phyloP scores from a whole-genome alignment of 2,113 vertebrate species.

The Cryptotis parvus region DNA sequence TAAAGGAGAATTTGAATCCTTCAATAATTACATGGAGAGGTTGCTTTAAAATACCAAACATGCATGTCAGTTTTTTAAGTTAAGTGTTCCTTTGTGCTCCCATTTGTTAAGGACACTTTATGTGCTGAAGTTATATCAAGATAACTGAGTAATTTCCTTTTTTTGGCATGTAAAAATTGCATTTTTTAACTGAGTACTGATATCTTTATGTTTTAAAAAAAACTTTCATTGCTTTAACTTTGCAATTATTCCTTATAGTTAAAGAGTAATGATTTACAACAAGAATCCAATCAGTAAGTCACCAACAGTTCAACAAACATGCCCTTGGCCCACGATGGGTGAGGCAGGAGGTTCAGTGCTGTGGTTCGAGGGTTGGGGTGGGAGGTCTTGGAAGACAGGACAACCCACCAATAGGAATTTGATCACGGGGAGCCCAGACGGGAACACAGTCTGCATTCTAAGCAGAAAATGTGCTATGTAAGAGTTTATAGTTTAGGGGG shows the following conservation, averaged over 20 bases:
- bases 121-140: not conserved
- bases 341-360: slow-evolving; percentile 53
- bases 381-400: not conserved
- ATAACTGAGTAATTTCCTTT: slow-evolving; percentile 63
- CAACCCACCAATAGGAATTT: not conserved
- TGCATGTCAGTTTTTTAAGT: slow-evolving; percentile 29
- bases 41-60: slow-evolving; percentile 42
- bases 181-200: slow-evolving; percentile 54
- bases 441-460: not conserved
- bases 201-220: slow-evolving; percentile 72
- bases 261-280: slow-evolving; percentile 81
- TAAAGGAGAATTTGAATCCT: slow-evolving; percentile 32
- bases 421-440: not conserved
- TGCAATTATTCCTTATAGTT: slow-evolving; percentile 88
- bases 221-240: slow-evolving; percentile 85
- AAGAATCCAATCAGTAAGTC: slow-evolving; percentile 84
- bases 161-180: slow-evolving; percentile 57
- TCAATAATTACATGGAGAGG: not conserved
- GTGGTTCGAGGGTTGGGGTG: not conserved
- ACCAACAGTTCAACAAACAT: slow-evolving; percentile 58
- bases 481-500: not conserved
- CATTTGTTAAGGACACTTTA: not conserved
- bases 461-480: not conserved
- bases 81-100: slow-evolving; percentile 45
- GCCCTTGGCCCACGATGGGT: slow-evolving; percentile 31